A percentile compares a stretch with the other conserved stretches of the same genome.
phyloP scores from a whole-genome alignment of 30 jellyfish, hydroid and myxozoan genomes.

The Hydra vulgaris region DNA sequence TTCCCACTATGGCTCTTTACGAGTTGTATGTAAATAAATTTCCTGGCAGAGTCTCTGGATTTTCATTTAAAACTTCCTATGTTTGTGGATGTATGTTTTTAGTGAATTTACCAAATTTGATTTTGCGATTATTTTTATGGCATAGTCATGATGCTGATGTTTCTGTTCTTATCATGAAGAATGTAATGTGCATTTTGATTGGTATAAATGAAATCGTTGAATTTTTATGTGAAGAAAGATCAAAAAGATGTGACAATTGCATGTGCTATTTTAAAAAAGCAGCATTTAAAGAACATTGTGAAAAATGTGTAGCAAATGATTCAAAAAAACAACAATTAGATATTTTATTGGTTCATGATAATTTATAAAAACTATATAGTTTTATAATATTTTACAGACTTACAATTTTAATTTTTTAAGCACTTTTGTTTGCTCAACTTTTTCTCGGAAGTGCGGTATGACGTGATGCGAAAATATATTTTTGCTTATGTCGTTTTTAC shows the following conservation, averaged over 20 bases:
- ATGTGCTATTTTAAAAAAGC: constrained; percentile 32
- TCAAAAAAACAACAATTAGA: not conserved
- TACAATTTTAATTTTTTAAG: too few relatives aligned
- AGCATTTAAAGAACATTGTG: constrained; percentile 25
- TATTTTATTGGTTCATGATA: not conserved
- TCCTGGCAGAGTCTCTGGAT: constrained; percentile 61
- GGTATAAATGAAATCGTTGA: constrained; percentile 66
- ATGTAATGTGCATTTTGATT: constrained; percentile 70
- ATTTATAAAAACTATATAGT: not conserved
- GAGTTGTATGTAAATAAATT: constrained; percentile 58
- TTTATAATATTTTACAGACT: too few relatives aligned
- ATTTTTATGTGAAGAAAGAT: constrained; percentile 41
- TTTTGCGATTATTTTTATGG: constrained; percentile 82
- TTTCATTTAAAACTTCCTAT: constrained; percentile 51
- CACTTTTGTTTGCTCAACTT: too few relatives aligned
- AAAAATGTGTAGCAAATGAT: constrained; percentile 7
- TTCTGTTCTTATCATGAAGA: constrained; percentile 81
- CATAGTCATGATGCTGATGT: constrained; percentile 73
- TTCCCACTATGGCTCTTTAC: constrained; percentile 70
- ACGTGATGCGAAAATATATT: too few relatives aligned
- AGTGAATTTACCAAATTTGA: constrained; percentile 75
- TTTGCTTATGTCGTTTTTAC: too few relatives aligned
- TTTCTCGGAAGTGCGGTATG: too few relatives aligned
- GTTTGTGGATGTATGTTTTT: constrained; percentile 45
- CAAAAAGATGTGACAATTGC: constrained; percentile 56